These are phyloP conservation scores for Pterocles orientalis DNA, from an alignment of 2,113 vertebrate species.

Conservation along the genomic window DNA sequence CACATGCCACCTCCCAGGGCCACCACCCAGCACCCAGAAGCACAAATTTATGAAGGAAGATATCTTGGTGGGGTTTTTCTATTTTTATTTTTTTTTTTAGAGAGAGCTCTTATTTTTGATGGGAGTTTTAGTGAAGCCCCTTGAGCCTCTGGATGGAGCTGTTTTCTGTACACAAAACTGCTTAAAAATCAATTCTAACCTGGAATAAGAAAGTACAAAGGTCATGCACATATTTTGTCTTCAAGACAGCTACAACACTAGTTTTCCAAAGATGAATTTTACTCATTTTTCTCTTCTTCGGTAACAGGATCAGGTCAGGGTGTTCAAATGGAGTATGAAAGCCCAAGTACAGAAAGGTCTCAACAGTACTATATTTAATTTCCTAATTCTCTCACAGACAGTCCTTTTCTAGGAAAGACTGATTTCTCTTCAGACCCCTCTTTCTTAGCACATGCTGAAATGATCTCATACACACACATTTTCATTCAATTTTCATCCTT, in stretches of 20 bases:
- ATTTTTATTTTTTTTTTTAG: not conserved
- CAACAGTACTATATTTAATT: not conserved
- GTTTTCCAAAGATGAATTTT: not conserved
- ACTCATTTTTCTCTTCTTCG: not conserved
- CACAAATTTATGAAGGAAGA: not conserved
- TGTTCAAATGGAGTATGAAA: not conserved
- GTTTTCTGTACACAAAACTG: not conserved
- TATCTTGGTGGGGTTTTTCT: fast-evolving
- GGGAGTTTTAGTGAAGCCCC: not conserved
- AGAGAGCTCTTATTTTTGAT: not conserved
- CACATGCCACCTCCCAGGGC: not conserved
- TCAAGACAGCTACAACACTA: not conserved
- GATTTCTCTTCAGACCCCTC: not conserved
- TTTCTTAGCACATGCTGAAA: not conserved
- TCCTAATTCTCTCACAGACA: not conserved
- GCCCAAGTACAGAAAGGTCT: not conserved
- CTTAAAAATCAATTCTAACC: not conserved
- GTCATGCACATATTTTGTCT: not conserved
- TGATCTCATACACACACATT: not conserved
- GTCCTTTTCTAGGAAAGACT: not conserved
- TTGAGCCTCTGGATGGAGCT: not conserved
- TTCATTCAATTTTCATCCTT: not conserved
- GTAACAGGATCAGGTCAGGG: not conserved
- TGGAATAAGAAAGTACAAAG: not conserved
- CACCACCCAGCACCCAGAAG: not conserved